Evolutionary conservation across 2,888 invertebrate species (phyloP), one percentile per base, ranked within the genome.

Genomic region (Sphinx pinastri): DNA sequence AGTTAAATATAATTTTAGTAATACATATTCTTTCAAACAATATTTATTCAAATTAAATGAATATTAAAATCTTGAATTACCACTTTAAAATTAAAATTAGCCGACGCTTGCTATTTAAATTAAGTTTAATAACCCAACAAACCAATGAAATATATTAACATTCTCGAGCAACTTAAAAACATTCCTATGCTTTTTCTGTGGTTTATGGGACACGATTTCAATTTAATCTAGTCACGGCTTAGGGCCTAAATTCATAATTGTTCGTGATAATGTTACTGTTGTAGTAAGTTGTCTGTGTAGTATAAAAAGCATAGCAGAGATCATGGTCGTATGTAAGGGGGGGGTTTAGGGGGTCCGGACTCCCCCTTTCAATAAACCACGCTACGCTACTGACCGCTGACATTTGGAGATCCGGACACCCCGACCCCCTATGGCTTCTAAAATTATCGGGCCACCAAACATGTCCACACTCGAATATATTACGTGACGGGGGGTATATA

Each of bases 21-120:
- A 52, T n/a, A 52, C n/a, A n/a, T 2, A 7, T n/a, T n/a, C 8
- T 16, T 45, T 3, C 25, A 57, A 57, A 60, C n/a, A 60, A n/a
- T 54, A 54, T 1, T 60, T 16, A 47, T 60, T 47, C 45, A n/a
- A 60, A 60, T 60, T 60, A 16, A 45, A 60, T 38, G 60, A 60
- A 60, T 60, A 55, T 55, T n/a, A 55, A 13, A 38, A 63, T 49
- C 19, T 49, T 47, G 63, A 13, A 63, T 49, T 63, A 49, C 63
- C 63, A 63, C 49, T 63, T 63, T 63, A 49, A 63, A 63, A 63
- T 63, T 63, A 12, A 49, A 63, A 63, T 63, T 63, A 63, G 13
- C 13, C 49, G 63, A 47, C 63, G 63, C 19, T 49, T 63, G 49
- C 63, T 49, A 47, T 49, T 63, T 49, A 63, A 63, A 63, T 19